Percentiles rank a stretch among this genome's conserved stretches.
phyloP scores from a whole-genome alignment of 2,888 invertebrate species.

The Beris morrisii region DNA sequence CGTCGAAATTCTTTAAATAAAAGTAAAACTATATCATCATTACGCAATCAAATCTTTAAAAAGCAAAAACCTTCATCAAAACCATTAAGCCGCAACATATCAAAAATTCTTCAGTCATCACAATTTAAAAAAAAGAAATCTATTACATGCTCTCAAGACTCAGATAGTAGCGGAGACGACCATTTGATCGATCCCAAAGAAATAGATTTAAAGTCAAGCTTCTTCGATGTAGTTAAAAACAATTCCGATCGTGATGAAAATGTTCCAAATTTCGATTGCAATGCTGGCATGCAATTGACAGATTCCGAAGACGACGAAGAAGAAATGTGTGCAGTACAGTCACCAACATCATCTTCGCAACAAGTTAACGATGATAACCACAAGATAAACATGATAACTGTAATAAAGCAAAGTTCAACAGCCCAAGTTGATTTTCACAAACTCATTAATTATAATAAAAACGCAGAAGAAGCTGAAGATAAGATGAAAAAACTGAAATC shows the following conservation, averaged over 20 bases:
- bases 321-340: constrained; percentile 14
- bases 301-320: constrained; percentile 45
- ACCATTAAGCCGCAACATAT: constrained; percentile 37
- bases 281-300: constrained; percentile 50
- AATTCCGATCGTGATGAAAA: constrained; percentile 38
- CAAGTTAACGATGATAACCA: constrained; percentile 37
- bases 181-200: constrained; percentile 60
- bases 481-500: constrained; percentile 59
- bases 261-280: constrained; percentile 51
- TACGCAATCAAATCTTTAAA: constrained; percentile 47
- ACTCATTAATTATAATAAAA: constrained; percentile 60
- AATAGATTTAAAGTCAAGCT: constrained; percentile 61
- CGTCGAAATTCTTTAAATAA: constrained; percentile 4
- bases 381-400: constrained; percentile 36
- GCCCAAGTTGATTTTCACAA: constrained; percentile 60
- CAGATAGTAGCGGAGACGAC: constrained; percentile 60
- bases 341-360: neutral
- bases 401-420: constrained; percentile 56
- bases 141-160: constrained; percentile 24
- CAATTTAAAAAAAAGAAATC: constrained; percentile 25
- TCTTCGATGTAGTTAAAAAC: constrained; percentile 54
- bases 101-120: constrained; percentile 21
- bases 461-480: constrained; percentile 63
- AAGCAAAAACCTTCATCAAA: constrained; percentile 48
- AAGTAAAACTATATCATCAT: constrained; percentile 18